phyloP scores from a whole-genome alignment of 1,140 invertebrate genomes.

The Trissolcus basalis region DNA sequence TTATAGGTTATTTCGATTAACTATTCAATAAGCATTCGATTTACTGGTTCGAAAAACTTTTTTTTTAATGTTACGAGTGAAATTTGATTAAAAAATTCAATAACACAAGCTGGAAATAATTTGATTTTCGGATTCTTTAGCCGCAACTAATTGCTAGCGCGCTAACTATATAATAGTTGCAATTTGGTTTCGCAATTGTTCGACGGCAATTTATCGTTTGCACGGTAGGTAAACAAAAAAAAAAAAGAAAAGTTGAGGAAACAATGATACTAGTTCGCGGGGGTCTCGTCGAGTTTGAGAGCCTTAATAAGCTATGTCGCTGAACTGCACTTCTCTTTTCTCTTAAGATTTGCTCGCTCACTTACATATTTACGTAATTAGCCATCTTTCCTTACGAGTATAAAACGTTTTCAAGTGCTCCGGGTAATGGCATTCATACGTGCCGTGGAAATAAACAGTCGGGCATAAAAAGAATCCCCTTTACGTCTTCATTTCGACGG shows the following conservation, averaged over 20 bases:
- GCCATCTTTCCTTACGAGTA: constrained; percentile 44
- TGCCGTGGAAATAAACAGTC: constrained; percentile 42
- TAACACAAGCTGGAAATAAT: too few species aligned
- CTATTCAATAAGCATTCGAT: too few species aligned
- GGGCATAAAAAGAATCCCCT: constrained; percentile 30
- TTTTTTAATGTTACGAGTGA: too few species aligned
- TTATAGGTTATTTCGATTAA: too few species aligned
- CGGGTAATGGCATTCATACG: constrained; percentile 56
- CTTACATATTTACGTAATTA: constrained; percentile 56
- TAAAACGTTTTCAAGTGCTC: constrained; percentile 46
- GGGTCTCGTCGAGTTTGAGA: constrained; percentile 44
- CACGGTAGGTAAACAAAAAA: background rate
- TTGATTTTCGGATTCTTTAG: too few species aligned
- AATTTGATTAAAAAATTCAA: too few species aligned
- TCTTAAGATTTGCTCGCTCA: constrained; percentile 35
- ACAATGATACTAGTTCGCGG: constrained; percentile 33
- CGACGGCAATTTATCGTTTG: constrained; percentile 17
- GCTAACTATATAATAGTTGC: too few species aligned
- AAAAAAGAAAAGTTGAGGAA: background rate
- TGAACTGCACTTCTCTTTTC: constrained; percentile 37
- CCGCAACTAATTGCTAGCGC: too few species aligned
- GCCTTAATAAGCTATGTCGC: constrained; percentile 51
- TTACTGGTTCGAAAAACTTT: too few species aligned
- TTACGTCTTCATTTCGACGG: constrained; percentile 43
- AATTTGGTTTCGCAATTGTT: too few species aligned